These are phyloP conservation scores for Meta bourneti DNA, from an alignment of 2,888 invertebrate species.

Conservation along the genomic window DNA sequence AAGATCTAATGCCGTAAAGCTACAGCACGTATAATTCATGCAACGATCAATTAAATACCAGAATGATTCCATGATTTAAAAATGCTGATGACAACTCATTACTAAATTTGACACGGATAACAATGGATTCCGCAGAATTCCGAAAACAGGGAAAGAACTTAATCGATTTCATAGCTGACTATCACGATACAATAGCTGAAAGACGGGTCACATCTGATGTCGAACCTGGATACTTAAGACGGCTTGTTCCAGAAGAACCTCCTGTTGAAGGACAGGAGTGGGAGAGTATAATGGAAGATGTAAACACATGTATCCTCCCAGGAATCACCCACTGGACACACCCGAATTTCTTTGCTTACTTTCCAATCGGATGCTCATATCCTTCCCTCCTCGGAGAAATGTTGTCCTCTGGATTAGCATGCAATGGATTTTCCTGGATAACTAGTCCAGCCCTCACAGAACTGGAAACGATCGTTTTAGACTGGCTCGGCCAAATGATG, in stretches of 20 bases:
- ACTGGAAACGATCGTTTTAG: conserved; percentile 97
- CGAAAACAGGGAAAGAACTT: conserved; percentile 92
- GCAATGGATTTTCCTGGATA: conserved; percentile 91
- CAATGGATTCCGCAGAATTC: conserved; percentile 93
- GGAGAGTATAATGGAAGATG: conserved; percentile 93
- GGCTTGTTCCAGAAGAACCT: conserved; percentile 89
- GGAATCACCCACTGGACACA: conserved; percentile 88
- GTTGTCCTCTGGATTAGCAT: conserved; percentile 96
- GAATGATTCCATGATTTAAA: too few relatives aligned
- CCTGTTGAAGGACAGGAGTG: conserved; percentile 91
- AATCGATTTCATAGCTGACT: conserved; percentile 96
- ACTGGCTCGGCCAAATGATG: conserved; percentile 98
- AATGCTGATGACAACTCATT: too few relatives aligned
- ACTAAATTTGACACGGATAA: neutral
- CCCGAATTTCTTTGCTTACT: conserved; percentile 98
- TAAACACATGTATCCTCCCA: conserved; percentile 94
- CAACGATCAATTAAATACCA: too few relatives aligned
- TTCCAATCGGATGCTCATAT: conserved; percentile 98
- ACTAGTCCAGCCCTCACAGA: conserved; percentile 98
- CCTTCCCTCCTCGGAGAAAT: conserved; percentile 98
- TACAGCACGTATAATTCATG: too few relatives aligned
- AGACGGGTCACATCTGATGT: conserved; percentile 93
- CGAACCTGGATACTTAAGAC: conserved; percentile 92
- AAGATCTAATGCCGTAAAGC: too few relatives aligned
- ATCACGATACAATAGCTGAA: conserved; percentile 88